Evolutionary conservation across 1,140 invertebrate species (phyloP).

Genomic region (Geopemphigus sp.): DNA sequence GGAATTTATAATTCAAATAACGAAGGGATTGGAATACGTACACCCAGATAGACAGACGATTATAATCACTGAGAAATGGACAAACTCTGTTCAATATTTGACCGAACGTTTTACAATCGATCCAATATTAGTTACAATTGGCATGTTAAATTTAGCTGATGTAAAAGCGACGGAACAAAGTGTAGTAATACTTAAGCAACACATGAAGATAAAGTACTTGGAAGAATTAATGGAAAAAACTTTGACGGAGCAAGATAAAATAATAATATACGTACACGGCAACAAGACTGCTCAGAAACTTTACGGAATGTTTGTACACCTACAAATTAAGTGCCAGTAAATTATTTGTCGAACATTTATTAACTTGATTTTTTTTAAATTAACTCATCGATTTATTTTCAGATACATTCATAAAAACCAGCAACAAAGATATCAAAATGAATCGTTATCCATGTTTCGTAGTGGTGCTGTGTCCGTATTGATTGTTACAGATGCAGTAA

Average conservation of each 20-base stretch:
- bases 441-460: constrained; percentile 78
- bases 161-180: constrained; percentile 78
- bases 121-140: constrained; percentile 85
- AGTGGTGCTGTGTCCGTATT: constrained; percentile 72
- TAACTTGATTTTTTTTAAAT: neutral
- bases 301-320: neutral
- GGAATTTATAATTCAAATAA: constrained; percentile 85
- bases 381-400: neutral
- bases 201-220: constrained; percentile 63
- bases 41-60: constrained; percentile 78
- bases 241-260: neutral
- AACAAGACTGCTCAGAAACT: neutral
- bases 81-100: constrained; percentile 72
- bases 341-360: neutral
- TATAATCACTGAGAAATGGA: constrained; percentile 92
- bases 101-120: constrained; percentile 81
- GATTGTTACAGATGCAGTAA: constrained; percentile 91
- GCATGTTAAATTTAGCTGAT: constrained; percentile 79
- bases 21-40: constrained; percentile 73
- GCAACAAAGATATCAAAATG: no score
- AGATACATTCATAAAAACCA: constrained; percentile 81
- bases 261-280: constrained; percentile 25
- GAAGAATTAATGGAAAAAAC: constrained; percentile 34
- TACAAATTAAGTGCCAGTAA: constrained; percentile 11
- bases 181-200: constrained; percentile 69